Evolutionary conservation across 2,888 invertebrate species (phyloP), one percentile per base, ranked within the genome.

Genomic region (Pristionchus mayeri): DNA sequence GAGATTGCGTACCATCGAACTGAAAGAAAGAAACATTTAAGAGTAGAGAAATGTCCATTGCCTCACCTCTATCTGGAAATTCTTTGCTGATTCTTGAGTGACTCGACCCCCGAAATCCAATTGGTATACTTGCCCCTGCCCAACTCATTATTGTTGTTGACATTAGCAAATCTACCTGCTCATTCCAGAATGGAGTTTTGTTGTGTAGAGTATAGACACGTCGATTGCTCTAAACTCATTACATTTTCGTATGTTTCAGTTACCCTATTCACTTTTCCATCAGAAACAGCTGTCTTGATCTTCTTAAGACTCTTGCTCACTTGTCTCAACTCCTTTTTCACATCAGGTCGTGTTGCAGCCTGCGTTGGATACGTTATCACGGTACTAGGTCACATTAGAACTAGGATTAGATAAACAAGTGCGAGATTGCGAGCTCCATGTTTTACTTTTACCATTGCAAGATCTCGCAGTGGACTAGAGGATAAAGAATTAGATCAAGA

Each of bases 11-110:
- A n/a, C 79, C 84, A 60, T 90, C 87, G 82, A 87, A 85, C 85
- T 89, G 87, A 27, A 79, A 4, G 3, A 27, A 13, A 44, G n/a
- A 9, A 24, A 27, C 11, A 57, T 18, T 13, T 57, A 27, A n/a
- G n/a, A n/a, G n/a, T n/a, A n/a, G n/a, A n/a, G n/a, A n/a, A n/a
- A n/a, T n/a, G n/a, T 24, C 11, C 57, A 27, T 57, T 0, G 24
- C 40, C 44, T 24, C 18, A 75, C 78, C 94, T 98, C 98, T 85
- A 99, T 98, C 94, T 99, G 98, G 94, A 99, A 99, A 94, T 99
- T 99, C 94, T 99, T 99, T 24, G 98, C 98, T 67, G 98, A 98
- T 93, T 99, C 98, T 94, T 98, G 98, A 4, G 98, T 99, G 86
- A 99, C 99, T 88, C 99, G 95, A 18, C 99, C 99, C 6, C 98